Conservation (phyloP, 2,113 vertebrate species). For the Poecilia latipinna region DNA sequence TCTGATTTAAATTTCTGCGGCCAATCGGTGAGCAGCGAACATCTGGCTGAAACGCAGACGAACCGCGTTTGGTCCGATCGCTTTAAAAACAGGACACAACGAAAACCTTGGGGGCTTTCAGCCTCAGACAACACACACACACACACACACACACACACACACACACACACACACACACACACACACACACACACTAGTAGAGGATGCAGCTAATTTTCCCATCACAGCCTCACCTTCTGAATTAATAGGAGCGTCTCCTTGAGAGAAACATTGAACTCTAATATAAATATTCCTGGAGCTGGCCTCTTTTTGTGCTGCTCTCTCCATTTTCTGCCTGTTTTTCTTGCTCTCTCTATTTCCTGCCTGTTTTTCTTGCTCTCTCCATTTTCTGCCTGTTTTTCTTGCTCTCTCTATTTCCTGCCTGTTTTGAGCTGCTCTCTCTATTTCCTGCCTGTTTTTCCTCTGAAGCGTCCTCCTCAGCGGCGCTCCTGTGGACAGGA, state of each 20-base stretch:
- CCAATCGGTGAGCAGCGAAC: background rate
- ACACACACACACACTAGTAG: background rate
- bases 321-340: slow-evolving; percentile 17
- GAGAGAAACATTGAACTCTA: slow-evolving; percentile 62
- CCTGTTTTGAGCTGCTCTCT: slow-evolving; percentile 47
- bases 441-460: slow-evolving; percentile 33
- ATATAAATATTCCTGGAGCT: slow-evolving; percentile 55
- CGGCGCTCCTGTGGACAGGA: slow-evolving; percentile 11
- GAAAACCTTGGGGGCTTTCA: slow-evolving; percentile 58
- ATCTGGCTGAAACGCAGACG: background rate
- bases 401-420: slow-evolving; percentile 38
- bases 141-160: background rate
- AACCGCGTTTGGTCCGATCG: too few species aligned
- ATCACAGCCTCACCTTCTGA: slow-evolving; percentile 64
- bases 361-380: slow-evolving; percentile 39
- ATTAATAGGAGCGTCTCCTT: slow-evolving; percentile 62
- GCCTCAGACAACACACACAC: slow-evolving; percentile 50
- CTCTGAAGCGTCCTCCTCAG: background rate
- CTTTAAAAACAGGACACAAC: slow-evolving; percentile 24
- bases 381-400: slow-evolving; percentile 38
- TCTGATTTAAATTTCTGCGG: background rate
- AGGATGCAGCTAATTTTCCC: slow-evolving; percentile 65
- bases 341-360: slow-evolving; percentile 35
- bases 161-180: slow-evolving; percentile 9
- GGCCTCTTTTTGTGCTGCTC: slow-evolving; percentile 25